A percentile compares a stretch with the other conserved stretches of the same genome.
Conservation (phyloP, 2,888 invertebrate species). For the Dexiosoma caninum region DNA sequence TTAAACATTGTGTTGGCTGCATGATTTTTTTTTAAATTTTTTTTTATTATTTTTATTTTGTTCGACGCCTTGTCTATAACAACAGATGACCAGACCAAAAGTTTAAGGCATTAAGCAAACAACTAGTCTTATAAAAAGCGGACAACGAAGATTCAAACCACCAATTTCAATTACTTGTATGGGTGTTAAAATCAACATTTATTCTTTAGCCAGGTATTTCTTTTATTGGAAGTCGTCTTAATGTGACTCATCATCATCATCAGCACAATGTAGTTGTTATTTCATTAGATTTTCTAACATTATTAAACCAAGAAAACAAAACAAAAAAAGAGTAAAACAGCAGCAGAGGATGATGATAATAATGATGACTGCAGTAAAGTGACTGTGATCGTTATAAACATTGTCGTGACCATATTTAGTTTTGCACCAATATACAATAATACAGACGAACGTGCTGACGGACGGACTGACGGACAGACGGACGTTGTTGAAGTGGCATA, state of each 20-base stretch:
- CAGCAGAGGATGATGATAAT: constrained; percentile 13
- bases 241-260: constrained; percentile 60
- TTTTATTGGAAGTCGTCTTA: constrained; percentile 23
- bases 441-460: neutral
- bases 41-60: neutral
- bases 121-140: neutral
- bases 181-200: constrained; percentile 63
- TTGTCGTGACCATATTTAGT: constrained; percentile 57
- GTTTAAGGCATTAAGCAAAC: constrained; percentile 16
- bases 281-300: constrained; percentile 33
- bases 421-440: constrained; percentile 1
- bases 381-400: constrained; percentile 55
- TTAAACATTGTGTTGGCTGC: constrained; percentile 35
- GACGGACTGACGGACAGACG: neutral
- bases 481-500: constrained; percentile 10
- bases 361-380: constrained; percentile 5
- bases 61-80: constrained; percentile 45
- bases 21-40: neutral
- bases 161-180: constrained; percentile 58
- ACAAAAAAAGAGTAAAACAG: neutral
- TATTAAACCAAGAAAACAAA: neutral
- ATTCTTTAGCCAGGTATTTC: constrained; percentile 29
- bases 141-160: constrained; percentile 10
- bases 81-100: constrained; percentile 55
- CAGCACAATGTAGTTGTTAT: constrained; percentile 11